Evolutionary conservation across 1,140 invertebrate genomes (phyloP).

Genomic region (Patella vulgata): DNA sequence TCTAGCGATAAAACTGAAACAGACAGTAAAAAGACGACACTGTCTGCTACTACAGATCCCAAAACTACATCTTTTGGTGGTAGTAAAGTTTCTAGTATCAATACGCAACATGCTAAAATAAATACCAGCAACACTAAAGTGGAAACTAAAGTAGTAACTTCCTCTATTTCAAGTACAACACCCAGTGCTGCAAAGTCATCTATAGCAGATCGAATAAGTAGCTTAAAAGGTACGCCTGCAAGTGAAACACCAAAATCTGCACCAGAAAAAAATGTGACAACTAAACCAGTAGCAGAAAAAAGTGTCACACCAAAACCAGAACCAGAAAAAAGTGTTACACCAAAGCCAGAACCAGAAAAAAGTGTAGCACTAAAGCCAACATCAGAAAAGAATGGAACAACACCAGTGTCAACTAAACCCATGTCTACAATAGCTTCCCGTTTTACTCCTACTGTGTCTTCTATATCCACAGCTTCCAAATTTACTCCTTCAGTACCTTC

Average conservation of each 20-base stretch:
- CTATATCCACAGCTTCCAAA: not conserved
- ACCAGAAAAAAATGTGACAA: too few relatives aligned
- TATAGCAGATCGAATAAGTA: too few relatives aligned
- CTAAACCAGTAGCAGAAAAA: too few relatives aligned
- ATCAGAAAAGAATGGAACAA: slow-evolving; percentile 1
- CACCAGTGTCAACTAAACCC: not conserved
- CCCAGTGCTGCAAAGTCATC: too few relatives aligned
- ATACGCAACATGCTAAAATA: not conserved
- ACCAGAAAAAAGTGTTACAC: too few relatives aligned
- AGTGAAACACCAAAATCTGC: too few relatives aligned
- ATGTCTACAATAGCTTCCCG: not conserved
- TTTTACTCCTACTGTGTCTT: not conserved
- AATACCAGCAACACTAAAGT: not conserved
- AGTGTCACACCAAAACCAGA: too few relatives aligned
- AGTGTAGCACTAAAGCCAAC: not conserved
- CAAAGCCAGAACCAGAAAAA: not conserved
- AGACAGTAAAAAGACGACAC: not conserved
- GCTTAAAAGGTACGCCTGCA: too few relatives aligned
- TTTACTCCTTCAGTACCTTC: not conserved
- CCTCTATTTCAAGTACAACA: too few relatives aligned
- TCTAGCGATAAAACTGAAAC: not conserved
- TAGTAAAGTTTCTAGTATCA: not conserved
- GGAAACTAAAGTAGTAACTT: not conserved
- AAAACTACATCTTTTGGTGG: not conserved
- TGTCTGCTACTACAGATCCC: not conserved